A percentile compares a stretch with the other conserved stretches of the same genome.
Conservation (phyloP, 2,113 vertebrate species). For the Lethenteron reissneri region DNA sequence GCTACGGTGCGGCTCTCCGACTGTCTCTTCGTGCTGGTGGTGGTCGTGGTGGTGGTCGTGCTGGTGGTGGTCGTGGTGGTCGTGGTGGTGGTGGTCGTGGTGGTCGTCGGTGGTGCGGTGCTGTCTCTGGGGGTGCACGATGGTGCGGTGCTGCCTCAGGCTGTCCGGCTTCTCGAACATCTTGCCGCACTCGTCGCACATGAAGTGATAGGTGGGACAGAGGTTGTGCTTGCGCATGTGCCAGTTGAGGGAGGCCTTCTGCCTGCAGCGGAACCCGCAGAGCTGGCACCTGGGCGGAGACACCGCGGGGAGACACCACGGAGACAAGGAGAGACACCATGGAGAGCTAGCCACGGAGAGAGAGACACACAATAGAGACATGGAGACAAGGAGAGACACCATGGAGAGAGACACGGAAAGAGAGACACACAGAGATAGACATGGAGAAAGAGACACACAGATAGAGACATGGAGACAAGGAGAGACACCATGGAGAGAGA, state of each 20-base stretch:
- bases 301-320: too few relatives aligned
- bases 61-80: slow-evolving; percentile 39
- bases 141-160: slow-evolving; percentile 87
- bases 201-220: slow-evolving; percentile 78
- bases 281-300: slow-evolving; percentile 55
- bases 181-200: slow-evolving; percentile 91
- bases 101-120: slow-evolving; percentile 83
- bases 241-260: slow-evolving; percentile 97
- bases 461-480: too few relatives aligned
- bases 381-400: too few relatives aligned
- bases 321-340: too few relatives aligned
- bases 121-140: slow-evolving; percentile 91
- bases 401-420: too few relatives aligned
- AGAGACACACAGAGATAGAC: too few relatives aligned
- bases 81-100: slow-evolving; percentile 61
- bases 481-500: too few relatives aligned
- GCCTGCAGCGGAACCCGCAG: slow-evolving; percentile 89
- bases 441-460: too few relatives aligned
- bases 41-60: background rate
- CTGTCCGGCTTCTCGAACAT: slow-evolving; percentile 99
- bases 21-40: too few relatives aligned
- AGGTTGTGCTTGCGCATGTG: slow-evolving; percentile 99
- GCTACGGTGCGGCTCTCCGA: too few relatives aligned
- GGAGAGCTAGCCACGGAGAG: too few relatives aligned
- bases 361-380: too few relatives aligned